Evolutionary conservation across 1,140 invertebrate genomes (phyloP).

Genomic region (Polyergus mexicanus): DNA sequence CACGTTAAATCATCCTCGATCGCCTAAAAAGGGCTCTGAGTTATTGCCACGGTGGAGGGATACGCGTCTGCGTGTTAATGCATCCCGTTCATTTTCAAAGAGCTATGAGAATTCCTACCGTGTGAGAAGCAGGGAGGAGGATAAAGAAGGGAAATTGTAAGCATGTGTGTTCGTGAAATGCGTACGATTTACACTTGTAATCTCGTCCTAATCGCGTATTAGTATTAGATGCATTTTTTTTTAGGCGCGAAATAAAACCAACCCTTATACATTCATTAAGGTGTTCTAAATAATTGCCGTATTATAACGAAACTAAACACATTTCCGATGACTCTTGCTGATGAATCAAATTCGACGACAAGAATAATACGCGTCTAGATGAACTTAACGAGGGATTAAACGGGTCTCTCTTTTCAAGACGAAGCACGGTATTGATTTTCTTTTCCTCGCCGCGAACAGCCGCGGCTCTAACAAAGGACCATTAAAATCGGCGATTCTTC

Average conservation of each 20-base stretch:
- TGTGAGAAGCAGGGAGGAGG: not conserved
- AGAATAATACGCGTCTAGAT: slow-evolving; percentile 32
- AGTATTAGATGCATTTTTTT: not conserved
- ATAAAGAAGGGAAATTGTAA: not conserved
- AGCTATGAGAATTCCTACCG: slow-evolving; percentile 41
- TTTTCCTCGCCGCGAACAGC: slow-evolving; percentile 54
- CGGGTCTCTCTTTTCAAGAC: slow-evolving; percentile 48
- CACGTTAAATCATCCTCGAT: slow-evolving; percentile 79
- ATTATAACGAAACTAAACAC: not conserved
- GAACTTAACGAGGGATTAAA: slow-evolving; percentile 67
- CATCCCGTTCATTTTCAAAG: slow-evolving; percentile 53
- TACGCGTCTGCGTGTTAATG: slow-evolving; percentile 30
- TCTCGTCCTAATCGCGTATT: not conserved
- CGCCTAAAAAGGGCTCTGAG: slow-evolving; percentile 76
- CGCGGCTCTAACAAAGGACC: slow-evolving; percentile 70
- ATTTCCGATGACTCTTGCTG: slow-evolving; percentile 13
- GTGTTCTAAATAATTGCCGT: not conserved
- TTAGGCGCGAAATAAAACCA: not conserved
- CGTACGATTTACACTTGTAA: slow-evolving; percentile 10
- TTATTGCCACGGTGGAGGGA: slow-evolving; percentile 69
- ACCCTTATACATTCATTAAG: not conserved
- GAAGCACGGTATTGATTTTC: slow-evolving; percentile 72
- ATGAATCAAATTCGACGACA: slow-evolving; percentile 4
- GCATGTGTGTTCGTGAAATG: not conserved
- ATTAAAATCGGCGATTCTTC: slow-evolving; percentile 75